Percentiles rank a stretch among this genome's conserved stretches.
Evolutionary conservation across 2,797 vertebrate genomes (phyloP).

Genomic region (Sphaeramia orbicularis): DNA sequence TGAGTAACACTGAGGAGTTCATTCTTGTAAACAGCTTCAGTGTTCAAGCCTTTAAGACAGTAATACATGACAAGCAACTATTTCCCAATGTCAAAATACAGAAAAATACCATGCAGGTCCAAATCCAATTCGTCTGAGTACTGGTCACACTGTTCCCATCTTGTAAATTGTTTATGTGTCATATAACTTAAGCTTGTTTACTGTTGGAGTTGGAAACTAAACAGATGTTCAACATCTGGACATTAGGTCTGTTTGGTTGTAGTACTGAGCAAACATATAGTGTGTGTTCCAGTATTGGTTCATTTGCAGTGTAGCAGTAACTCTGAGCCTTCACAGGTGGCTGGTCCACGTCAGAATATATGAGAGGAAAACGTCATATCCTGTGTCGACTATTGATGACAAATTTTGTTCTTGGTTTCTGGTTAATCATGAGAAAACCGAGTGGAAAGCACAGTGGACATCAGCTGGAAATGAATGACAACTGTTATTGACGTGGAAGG

Average conservation of each 20-base stretch:
- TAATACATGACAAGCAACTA: conserved; percentile 13
- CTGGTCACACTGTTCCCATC: background rate
- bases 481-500: background rate
- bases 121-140: background rate
- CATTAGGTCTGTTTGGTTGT: background rate
- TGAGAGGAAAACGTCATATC: too few relatives aligned
- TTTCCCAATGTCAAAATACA: conserved; percentile 7
- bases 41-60: background rate
- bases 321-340: too few relatives aligned
- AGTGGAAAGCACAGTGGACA: background rate
- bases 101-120: background rate
- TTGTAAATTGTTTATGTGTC: background rate
- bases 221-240: background rate
- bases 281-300: too few relatives aligned
- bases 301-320: too few relatives aligned
- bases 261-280: background rate
- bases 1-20: background rate
- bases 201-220: background rate
- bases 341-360: too few relatives aligned
- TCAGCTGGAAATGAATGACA: background rate
- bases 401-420: background rate
- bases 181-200: conserved; percentile 11
- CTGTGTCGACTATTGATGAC: background rate
- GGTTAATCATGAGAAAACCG: conserved; percentile 2
- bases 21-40: conserved; percentile 4